Percentiles rank a stretch among this genome's conserved stretches.
Conservation (phyloP, 2,113 vertebrate genomes). For the Clupea harengus region DNA sequence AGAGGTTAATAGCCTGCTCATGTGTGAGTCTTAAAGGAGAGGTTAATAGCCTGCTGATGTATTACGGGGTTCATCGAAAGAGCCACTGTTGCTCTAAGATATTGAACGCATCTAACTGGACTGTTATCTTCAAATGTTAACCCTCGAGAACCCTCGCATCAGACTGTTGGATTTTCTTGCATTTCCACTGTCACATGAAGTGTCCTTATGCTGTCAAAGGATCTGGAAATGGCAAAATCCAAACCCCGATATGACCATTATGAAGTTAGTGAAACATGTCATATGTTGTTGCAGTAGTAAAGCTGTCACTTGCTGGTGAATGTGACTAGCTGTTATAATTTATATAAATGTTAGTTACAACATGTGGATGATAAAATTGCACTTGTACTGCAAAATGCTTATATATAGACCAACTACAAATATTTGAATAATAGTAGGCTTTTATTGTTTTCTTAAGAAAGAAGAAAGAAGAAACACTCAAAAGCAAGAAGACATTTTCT, state of each 20-base stretch:
- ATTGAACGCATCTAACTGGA: not conserved
- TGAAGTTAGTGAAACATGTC: not conserved
- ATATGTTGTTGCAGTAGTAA: not conserved
- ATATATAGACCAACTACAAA: not conserved
- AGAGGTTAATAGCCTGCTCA: conserved; percentile 8
- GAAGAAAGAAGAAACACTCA: not conserved
- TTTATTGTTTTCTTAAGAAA: not conserved
- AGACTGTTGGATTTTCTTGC: not conserved
- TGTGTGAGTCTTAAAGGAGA: not conserved
- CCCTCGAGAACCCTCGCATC: not conserved
- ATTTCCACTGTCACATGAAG: not conserved
- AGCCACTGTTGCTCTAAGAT: not conserved
- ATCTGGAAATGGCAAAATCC: not conserved
- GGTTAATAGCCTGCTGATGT: conserved; percentile 4
- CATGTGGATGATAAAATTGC: not conserved
- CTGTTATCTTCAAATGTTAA: not conserved
- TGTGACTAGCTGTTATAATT: not conserved
- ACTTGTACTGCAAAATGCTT: not conserved
- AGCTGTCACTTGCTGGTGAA: not conserved
- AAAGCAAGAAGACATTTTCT: not conserved
- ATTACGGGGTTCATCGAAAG: not conserved
- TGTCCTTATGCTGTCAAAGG: not conserved
- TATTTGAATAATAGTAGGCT: not conserved
- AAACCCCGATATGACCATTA: not conserved
- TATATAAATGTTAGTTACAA: not conserved